Evolutionary conservation across 1,140 invertebrate species (phyloP), one percentile per base, ranked within the genome.

Genomic region (Bombyx mandarina): DNA sequence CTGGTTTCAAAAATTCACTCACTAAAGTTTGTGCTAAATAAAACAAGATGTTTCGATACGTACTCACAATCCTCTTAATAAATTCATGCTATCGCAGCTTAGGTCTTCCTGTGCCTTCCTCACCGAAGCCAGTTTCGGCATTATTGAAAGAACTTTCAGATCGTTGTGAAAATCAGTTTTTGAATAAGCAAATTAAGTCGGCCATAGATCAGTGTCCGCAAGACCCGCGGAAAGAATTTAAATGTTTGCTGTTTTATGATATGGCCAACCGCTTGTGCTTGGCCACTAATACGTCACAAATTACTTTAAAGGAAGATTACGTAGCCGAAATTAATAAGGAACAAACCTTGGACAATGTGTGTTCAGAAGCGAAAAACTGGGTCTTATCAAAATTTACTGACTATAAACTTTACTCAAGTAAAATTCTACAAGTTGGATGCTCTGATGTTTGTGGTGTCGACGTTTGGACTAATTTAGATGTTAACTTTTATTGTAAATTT

Each of bases 231-330:
- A 62, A 60, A 51, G 63, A 77, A 42, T 62, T 79, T 43, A 61
- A 76, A 62, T 86, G 83, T 67, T 66, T 76, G 10, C 77, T 82
- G 59, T 84, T 81, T 60, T 83, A 77, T 45, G 83, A 86, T 47
- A 82, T 84, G 62, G 83, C 72, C 53, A 69, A 45, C 43, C 78
- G 78, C 44, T 68, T 86, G 7, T 86, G 81, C 55, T 42, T 54
- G 22, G 64, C 69, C 7, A 62, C 66, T 42, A 55, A 44, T 57
- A 22, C 54, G 6, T 57, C 66, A 6, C 73, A 75, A 52, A 8
- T 75, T 43, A 55, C 66, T 44, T 44, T 77, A 44, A 60, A 63
- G 54, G 60, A 72, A 43, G 69, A 73, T 53, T 78, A 65, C 51
- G 52, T 47, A 6, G 51, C 43, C 3, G 71, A 74, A 64, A 66